phyloP scores from a whole-genome alignment of 2,113 vertebrate genomes.

The Mionectes macconnelli region DNA sequence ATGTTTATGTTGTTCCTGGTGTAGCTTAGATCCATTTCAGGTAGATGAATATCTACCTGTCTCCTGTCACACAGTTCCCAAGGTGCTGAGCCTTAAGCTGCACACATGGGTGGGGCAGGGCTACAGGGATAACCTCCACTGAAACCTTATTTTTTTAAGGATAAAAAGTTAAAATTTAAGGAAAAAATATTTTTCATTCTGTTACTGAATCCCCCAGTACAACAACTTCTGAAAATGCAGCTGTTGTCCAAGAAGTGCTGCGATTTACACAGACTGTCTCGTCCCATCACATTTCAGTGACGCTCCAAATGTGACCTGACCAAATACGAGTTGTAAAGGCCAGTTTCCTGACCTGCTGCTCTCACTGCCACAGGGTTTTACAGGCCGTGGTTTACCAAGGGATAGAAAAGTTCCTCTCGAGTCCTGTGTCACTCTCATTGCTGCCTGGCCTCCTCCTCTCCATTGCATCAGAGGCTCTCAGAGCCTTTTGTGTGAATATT shows the following conservation, averaged over 20 bases:
- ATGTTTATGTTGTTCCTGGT: not conserved
- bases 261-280: not conserved
- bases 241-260: not conserved
- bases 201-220: not conserved
- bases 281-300: rapidly evolving
- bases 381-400: not conserved
- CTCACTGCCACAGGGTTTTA: not conserved
- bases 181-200: not conserved
- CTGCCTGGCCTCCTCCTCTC: not conserved
- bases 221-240: not conserved
- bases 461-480: not conserved
- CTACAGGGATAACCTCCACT: not conserved
- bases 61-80: not conserved
- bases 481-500: not conserved
- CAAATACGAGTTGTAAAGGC: not conserved
- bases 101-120: not conserved
- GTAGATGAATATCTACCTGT: rapidly evolving
- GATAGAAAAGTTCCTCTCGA: not conserved
- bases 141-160: not conserved
- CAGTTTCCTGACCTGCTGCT: not conserved
- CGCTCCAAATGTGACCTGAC: not conserved
- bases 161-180: not conserved
- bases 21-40: not conserved
- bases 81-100: not conserved
- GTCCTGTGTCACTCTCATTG: not conserved